Conservation (phyloP, 2,888 invertebrate genomes). For the Tipula lateralis region DNA sequence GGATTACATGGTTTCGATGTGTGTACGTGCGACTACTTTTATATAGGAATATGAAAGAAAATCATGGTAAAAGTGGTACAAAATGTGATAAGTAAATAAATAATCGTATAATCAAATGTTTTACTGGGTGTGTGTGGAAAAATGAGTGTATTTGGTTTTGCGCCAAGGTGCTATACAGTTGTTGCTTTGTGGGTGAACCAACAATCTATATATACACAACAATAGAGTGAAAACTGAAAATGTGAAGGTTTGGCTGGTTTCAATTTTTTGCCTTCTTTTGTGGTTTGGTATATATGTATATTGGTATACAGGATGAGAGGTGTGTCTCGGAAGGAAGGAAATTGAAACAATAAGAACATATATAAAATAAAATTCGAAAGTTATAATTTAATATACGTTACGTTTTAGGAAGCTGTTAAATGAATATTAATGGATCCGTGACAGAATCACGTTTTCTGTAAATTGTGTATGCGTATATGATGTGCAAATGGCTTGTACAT, state of each 20-base stretch:
- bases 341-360: background rate
- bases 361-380: background rate
- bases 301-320: background rate
- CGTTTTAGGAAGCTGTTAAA: background rate
- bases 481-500: background rate
- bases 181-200: background rate
- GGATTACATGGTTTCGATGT: background rate
- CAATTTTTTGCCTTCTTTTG: background rate
- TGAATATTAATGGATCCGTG: background rate
- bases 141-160: too few species aligned
- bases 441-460: background rate
- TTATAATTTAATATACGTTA: background rate
- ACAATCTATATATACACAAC: too few species aligned
- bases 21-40: background rate
- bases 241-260: background rate
- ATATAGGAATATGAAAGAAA: background rate
- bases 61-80: background rate
- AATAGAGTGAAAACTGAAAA: background rate
- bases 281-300: background rate
- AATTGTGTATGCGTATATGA: background rate
- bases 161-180: background rate
- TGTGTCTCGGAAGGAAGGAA: background rate
- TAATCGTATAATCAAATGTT: background rate
- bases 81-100: background rate
- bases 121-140: background rate